A percentile compares a stretch with the other conserved stretches of the same genome.
Conservation (phyloP, 2,113 vertebrate species). For the Melanocharis versteri region DNA sequence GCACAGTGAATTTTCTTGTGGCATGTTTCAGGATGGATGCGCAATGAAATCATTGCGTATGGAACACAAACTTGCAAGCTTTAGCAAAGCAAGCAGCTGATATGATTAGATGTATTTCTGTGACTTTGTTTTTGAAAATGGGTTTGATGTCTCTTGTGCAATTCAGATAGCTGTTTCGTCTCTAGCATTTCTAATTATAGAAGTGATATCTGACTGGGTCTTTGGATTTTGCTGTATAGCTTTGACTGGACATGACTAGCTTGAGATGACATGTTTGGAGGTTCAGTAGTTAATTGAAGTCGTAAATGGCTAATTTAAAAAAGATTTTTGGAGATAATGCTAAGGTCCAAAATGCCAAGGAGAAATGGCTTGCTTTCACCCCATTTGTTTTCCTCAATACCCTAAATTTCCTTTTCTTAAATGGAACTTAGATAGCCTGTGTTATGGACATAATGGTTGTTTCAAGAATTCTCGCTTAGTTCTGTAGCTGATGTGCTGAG, state of each 20-base stretch:
- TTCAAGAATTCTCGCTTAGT: neutral
- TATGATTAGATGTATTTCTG: neutral
- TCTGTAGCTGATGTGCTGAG: neutral
- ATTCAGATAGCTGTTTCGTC: neutral
- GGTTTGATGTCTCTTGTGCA: neutral
- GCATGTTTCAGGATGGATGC: neutral
- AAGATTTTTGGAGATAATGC: neutral
- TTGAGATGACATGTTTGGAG: neutral
- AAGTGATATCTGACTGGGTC: neutral
- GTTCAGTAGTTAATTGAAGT: neutral
- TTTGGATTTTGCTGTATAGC: neutral
- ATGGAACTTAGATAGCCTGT: fast-evolving
- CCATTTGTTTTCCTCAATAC: neutral
- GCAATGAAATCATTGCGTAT: neutral
- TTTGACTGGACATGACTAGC: neutral
- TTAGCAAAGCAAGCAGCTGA: neutral
- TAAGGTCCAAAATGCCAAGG: neutral
- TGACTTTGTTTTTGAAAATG: neutral
- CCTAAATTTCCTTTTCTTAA: neutral
- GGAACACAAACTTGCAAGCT: neutral
- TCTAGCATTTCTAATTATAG: neutral
- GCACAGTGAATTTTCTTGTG: neutral
- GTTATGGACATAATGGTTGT: neutral
- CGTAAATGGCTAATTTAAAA: neutral
- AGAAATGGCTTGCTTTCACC: neutral